phyloP scores from a whole-genome alignment of 2,888 invertebrate genomes.

The Deilephila porcellus region DNA sequence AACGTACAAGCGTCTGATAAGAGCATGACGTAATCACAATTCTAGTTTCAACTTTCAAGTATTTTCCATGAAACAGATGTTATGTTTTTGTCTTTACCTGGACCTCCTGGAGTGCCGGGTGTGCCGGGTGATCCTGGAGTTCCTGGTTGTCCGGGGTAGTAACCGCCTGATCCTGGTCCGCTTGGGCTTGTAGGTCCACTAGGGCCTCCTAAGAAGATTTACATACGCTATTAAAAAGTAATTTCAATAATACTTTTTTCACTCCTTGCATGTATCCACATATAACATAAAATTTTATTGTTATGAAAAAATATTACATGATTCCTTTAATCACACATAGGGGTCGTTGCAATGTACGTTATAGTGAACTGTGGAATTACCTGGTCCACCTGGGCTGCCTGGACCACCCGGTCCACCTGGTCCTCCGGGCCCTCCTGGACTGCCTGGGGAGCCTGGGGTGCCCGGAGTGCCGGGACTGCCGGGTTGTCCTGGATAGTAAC shows the following conservation, averaged over 20 bases:
- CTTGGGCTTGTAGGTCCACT: conserved; percentile 42
- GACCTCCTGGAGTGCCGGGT: conserved; percentile 50
- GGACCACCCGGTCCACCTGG: conserved; percentile 45
- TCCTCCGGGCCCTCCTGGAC: conserved; percentile 48
- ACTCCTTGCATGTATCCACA: not conserved
- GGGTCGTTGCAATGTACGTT: not conserved
- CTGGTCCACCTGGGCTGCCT: conserved; percentile 29
- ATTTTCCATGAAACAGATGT: not conserved
- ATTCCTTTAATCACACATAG: not conserved
- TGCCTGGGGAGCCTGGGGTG: conserved; percentile 44
- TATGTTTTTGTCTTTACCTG: conserved; percentile 48
- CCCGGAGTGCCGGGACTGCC: conserved; percentile 48
- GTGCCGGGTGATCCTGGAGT: conserved; percentile 46
- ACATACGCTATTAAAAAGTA: not conserved
- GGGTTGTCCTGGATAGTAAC: conserved; percentile 48
- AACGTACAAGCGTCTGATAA: too few relatives aligned
- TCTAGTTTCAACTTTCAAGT: too few relatives aligned
- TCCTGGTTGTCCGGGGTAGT: conserved; percentile 46
- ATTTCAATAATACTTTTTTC: not conserved
- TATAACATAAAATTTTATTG: too few relatives aligned
- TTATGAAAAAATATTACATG: too few relatives aligned
- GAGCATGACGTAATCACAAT: too few relatives aligned
- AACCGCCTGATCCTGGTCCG: conserved; percentile 35
- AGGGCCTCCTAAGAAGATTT: conserved; percentile 35
- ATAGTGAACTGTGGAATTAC: not conserved